Conservation (phyloP, 2,888 invertebrate species). For the Catocala fraxini region DNA sequence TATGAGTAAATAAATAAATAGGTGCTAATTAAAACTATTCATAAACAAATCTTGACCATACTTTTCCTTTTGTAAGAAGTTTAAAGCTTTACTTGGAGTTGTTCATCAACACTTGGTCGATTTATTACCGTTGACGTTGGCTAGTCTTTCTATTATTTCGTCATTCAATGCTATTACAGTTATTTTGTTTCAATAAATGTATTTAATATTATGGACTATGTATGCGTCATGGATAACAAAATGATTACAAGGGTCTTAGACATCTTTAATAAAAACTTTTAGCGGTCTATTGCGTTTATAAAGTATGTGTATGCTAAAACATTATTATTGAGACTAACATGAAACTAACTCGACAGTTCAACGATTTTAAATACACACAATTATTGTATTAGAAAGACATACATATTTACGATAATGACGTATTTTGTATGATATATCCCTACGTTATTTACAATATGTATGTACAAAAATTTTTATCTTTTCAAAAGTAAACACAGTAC, state of each 20-base stretch:
- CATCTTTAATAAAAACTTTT: not conserved
- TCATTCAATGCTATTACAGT: not conserved
- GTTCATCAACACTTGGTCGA: constrained; percentile 25
- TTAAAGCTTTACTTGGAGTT: constrained; percentile 58
- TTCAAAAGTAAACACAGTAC: constrained; percentile 59
- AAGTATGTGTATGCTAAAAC: constrained; percentile 16
- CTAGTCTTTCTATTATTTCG: constrained; percentile 20
- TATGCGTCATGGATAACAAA: not conserved
- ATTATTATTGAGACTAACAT: constrained; percentile 17
- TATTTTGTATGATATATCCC: constrained; percentile 37
- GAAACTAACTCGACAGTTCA: constrained; percentile 19
- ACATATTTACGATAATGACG: constrained; percentile 22
- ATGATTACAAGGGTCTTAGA: not conserved
- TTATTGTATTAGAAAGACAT: constrained; percentile 38
- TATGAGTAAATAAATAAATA: constrained; percentile 79
- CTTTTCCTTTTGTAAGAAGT: constrained; percentile 49
- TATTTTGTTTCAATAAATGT: too few species aligned
- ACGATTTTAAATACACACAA: constrained; percentile 29
- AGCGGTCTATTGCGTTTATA: constrained; percentile 8
- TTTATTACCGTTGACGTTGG: constrained; percentile 21
- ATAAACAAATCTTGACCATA: constrained; percentile 49
- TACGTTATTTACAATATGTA: constrained; percentile 61
- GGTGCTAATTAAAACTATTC: constrained; percentile 58
- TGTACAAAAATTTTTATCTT: constrained; percentile 69
- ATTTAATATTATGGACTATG: too few species aligned